Evolutionary conservation across 2,888 invertebrate species (phyloP).

Genomic region (Ophion costatus): DNA sequence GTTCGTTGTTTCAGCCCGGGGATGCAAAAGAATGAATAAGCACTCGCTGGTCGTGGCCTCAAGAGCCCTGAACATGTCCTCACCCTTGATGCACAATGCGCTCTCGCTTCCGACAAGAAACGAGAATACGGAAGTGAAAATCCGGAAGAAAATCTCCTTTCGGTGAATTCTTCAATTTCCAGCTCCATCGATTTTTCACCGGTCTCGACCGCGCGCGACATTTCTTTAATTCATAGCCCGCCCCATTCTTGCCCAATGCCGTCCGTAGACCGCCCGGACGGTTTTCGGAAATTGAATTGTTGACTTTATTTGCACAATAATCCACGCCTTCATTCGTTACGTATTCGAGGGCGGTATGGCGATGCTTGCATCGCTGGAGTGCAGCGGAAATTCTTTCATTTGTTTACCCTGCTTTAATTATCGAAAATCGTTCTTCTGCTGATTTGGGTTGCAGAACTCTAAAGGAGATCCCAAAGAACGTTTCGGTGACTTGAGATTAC

Average conservation of each 20-base stretch:
- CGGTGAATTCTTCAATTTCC: slow-evolving; percentile 59
- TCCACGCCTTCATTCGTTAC: neutral
- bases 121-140: slow-evolving; percentile 63
- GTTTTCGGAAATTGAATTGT: slow-evolving; percentile 1
- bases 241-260: slow-evolving; percentile 5
- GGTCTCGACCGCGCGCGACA: neutral
- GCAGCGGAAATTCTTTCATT: neutral
- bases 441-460: neutral
- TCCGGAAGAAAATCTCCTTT: slow-evolving; percentile 62
- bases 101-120: slow-evolving; percentile 16
- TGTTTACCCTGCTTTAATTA: neutral
- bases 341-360: neutral
- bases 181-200: slow-evolving; percentile 62
- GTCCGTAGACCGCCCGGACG: neutral
- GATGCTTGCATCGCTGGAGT: neutral
- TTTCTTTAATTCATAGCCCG: slow-evolving; percentile 22
- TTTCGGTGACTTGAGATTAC: neutral
- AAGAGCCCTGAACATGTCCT: slow-evolving; percentile 43
- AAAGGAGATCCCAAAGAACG: neutral
- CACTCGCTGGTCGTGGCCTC: slow-evolving; percentile 37
- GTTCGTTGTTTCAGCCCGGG: slow-evolving; percentile 53
- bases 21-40: slow-evolving; percentile 60
- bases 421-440: neutral
- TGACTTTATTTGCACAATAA: neutral
- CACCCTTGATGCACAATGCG: slow-evolving; percentile 29